Evolutionary conservation across 30 jellyfish, hydroid and myxozoan species (phyloP).

Genomic region (Cassiopea xamachana): DNA sequence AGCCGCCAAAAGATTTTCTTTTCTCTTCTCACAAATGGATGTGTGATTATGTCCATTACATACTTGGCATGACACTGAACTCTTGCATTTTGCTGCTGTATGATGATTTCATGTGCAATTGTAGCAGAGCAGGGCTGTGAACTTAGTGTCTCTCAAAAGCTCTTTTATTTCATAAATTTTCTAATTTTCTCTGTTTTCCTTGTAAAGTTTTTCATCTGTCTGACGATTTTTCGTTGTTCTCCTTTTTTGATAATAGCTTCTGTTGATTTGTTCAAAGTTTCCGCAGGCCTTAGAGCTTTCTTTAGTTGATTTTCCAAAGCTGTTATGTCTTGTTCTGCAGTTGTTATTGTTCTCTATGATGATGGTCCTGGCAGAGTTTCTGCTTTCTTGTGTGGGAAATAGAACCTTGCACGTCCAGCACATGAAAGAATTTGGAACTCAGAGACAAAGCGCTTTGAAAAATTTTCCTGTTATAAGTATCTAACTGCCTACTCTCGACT

Average conservation of each 20-base stretch:
- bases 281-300: background rate
- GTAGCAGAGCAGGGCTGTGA: background rate
- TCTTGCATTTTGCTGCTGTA: background rate
- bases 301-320: background rate
- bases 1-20: background rate
- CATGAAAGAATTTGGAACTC: background rate
- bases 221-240: background rate
- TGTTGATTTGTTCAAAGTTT: slow-evolving; percentile 1
- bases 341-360: background rate
- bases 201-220: background rate
- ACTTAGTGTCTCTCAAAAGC: background rate
- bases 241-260: background rate
- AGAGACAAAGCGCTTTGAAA: background rate
- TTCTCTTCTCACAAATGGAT: background rate
- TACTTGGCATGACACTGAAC: background rate
- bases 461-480: background rate
- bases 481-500: background rate
- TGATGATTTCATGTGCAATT: background rate
- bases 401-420: background rate
- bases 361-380: slow-evolving; percentile 8
- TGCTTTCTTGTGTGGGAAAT: background rate
- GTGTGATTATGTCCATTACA: background rate
- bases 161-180: background rate
- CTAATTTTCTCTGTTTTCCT: background rate
- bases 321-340: background rate